Conservation (phyloP, 2,797 vertebrate genomes). For the Lepus townsendii region DNA sequence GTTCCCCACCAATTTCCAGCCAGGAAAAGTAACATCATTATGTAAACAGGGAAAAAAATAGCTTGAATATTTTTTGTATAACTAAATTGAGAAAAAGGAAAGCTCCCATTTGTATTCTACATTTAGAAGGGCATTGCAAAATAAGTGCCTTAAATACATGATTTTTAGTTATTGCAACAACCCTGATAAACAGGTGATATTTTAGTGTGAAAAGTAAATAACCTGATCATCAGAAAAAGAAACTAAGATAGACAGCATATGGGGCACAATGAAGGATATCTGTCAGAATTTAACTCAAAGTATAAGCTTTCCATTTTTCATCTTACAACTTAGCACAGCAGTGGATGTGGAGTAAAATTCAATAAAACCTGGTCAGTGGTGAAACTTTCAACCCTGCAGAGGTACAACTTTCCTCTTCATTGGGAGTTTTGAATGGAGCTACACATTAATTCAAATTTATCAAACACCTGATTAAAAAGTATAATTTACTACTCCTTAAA, state of each 20-base stretch:
- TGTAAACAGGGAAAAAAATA: constrained; percentile 57
- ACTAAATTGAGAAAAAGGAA: constrained; percentile 39
- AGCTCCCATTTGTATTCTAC: background rate
- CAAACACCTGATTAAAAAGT: constrained; percentile 3
- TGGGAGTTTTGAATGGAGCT: background rate
- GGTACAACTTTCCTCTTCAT: background rate
- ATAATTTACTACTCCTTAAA: constrained; percentile 12
- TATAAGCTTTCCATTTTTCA: background rate
- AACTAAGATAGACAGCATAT: background rate
- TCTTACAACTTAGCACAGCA: background rate
- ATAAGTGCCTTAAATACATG: background rate
- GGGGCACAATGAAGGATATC: background rate
- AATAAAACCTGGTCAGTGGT: background rate
- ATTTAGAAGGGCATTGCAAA: background rate
- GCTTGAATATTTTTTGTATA: constrained; percentile 64
- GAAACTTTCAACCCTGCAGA: background rate
- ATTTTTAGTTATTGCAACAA: constrained; percentile 18
- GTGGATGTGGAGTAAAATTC: background rate
- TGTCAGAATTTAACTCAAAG: background rate
- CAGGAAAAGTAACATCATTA: constrained; percentile 66
- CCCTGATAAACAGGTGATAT: background rate
- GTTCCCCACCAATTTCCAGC: constrained; percentile 69
- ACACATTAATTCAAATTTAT: background rate
- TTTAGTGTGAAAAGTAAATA: constrained; percentile 38
- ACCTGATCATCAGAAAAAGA: background rate